A percentile compares a stretch with the other conserved stretches of the same genome.
phyloP scores from a whole-genome alignment of 2,888 invertebrate species.

The Onchidella celtica region DNA sequence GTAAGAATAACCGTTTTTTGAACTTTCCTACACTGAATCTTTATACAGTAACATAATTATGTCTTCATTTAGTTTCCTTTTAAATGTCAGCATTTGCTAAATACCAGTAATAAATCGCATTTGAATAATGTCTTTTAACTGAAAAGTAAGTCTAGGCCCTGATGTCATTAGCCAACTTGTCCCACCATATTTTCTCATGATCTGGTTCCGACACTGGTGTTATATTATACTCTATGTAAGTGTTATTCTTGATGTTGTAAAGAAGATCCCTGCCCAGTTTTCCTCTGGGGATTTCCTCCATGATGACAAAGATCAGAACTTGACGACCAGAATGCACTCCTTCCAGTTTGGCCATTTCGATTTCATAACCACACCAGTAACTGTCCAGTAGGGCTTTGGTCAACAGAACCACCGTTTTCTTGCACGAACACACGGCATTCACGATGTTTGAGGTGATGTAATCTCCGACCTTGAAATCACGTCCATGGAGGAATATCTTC shows the following conservation, averaged over 20 bases:
- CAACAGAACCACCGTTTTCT: constrained; percentile 50
- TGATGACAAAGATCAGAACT: constrained; percentile 47
- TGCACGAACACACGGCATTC: constrained; percentile 40
- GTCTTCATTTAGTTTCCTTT: no score
- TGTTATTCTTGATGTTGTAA: constrained; percentile 34
- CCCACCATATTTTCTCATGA: not conserved
- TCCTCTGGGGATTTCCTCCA: constrained; percentile 38
- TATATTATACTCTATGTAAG: constrained; percentile 45
- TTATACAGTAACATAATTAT: no score
- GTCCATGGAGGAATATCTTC: constrained; percentile 23
- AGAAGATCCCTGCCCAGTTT: constrained; percentile 41
- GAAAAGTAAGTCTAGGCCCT: no score
- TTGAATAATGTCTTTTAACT: no score
- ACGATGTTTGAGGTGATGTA: constrained; percentile 51
- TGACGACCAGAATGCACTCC: constrained; percentile 32
- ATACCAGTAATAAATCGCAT: no score
- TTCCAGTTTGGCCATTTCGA: constrained; percentile 53
- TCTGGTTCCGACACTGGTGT: not conserved
- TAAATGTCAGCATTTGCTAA: no score
- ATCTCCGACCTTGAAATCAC: constrained; percentile 42
- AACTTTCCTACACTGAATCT: no score
- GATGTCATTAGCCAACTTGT: constrained; percentile 15
- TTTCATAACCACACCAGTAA: constrained; percentile 49
- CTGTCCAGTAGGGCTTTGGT: constrained; percentile 35
- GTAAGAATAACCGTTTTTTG: no score